Evolutionary conservation across 2,888 invertebrate genomes (phyloP).

Genomic region (Hirtodrosophila duncani): DNA sequence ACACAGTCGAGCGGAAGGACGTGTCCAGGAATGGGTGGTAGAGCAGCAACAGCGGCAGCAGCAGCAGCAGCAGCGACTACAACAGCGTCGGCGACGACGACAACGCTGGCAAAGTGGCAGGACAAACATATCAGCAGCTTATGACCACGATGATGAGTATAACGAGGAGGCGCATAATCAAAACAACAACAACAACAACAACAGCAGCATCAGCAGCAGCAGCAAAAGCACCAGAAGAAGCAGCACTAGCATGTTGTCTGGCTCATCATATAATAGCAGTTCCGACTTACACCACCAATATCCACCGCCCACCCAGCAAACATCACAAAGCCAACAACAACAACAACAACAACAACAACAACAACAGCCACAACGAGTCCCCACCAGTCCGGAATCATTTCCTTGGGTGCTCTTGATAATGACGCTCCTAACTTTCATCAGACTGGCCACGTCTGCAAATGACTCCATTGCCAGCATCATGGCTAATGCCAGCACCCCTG

Average conservation of each 20-base stretch:
- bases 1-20: too few species aligned
- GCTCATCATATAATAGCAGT: constrained; percentile 49
- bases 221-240: constrained; percentile 4
- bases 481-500: constrained; percentile 39
- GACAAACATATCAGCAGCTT: constrained; percentile 64
- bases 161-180: constrained; percentile 34
- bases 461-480: constrained; percentile 22
- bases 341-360: constrained; percentile 10
- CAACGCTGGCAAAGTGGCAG: constrained; percentile 37
- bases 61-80: constrained; percentile 6
- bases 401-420: constrained; percentile 14
- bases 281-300: constrained; percentile 43
- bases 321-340: constrained; percentile 21
- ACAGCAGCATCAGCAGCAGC: constrained; percentile 1
- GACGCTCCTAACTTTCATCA: constrained; percentile 11
- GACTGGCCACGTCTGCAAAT: constrained; percentile 26
- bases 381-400: constrained; percentile 11
- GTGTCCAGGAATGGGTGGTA: too few species aligned
- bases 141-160: constrained; percentile 33
- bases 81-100: constrained; percentile 28
- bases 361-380: constrained; percentile 4
- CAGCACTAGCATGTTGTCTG: too few species aligned
- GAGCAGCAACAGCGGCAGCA: too few species aligned
- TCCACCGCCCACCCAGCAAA: constrained; percentile 8
- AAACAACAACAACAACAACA: constrained; percentile 20